phyloP scores from a whole-genome alignment of 1,140 invertebrate genomes.

The Dendroctonus valens region DNA sequence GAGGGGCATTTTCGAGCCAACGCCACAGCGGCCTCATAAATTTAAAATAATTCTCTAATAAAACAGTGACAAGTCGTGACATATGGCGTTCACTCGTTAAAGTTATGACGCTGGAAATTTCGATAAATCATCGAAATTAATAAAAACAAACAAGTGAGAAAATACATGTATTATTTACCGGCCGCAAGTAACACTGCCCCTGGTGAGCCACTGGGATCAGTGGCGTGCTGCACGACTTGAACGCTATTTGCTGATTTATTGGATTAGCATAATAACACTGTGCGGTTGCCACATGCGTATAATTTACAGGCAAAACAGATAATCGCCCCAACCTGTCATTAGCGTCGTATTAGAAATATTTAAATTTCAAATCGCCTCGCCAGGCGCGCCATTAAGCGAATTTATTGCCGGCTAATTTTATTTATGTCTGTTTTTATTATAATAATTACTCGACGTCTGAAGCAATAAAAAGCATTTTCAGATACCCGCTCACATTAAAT shows the following conservation, averaged over 20 bases:
- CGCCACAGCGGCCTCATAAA: constrained; percentile 14
- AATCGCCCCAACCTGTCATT: constrained; percentile 9
- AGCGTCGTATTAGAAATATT: constrained; percentile 14
- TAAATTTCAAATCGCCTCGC: constrained; percentile 8
- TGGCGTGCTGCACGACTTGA: too few species aligned
- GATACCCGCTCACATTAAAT: too few species aligned
- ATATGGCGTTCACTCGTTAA: constrained; percentile 26
- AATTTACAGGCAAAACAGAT: constrained; percentile 10
- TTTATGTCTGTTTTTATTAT: constrained; percentile 12
- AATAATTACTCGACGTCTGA: constrained; percentile 6
- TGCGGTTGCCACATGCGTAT: neutral
- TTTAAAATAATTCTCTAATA: constrained; percentile 31
- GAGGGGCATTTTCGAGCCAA: constrained; percentile 17
- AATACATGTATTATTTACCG: constrained; percentile 17
- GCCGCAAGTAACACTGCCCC: neutral
- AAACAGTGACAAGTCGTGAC: constrained; percentile 29
- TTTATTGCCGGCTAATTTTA: constrained; percentile 7
- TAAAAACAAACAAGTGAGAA: constrained; percentile 21
- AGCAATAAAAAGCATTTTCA: constrained; percentile 6
- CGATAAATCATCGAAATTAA: constrained; percentile 29
- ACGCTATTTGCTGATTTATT: neutral
- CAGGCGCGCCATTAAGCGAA: constrained; percentile 5
- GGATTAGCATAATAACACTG: neutral
- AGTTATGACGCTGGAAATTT: constrained; percentile 26
- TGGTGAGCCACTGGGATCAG: too few species aligned